phyloP scores from a whole-genome alignment of 2,113 vertebrate genomes.

The Cnemophilus loriae region DNA sequence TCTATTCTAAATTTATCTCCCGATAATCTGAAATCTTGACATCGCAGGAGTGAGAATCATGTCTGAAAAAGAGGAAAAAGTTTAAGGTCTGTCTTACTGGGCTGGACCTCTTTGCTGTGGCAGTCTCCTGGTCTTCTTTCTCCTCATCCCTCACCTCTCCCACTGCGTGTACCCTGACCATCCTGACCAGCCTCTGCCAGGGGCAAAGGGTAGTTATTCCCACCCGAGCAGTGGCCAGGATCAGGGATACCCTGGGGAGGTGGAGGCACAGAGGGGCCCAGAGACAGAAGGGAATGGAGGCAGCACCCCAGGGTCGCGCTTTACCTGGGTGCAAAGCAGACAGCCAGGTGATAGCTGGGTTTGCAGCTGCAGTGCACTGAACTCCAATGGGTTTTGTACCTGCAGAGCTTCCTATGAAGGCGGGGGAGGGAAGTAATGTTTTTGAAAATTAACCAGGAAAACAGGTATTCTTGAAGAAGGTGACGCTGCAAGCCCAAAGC shows the following conservation, averaged over 20 bases:
- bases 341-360: background rate
- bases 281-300: background rate
- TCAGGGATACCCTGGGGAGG: fast-evolving
- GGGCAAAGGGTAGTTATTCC: background rate
- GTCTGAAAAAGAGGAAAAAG: background rate
- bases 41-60: background rate
- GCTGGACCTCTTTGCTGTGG: background rate
- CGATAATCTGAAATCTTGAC: constrained; percentile 18
- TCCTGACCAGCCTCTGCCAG: background rate
- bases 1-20: constrained; percentile 25
- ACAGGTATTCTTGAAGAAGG: background rate
- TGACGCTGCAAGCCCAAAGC: background rate
- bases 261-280: background rate
- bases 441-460: background rate
- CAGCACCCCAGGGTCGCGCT: background rate
- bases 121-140: background rate
- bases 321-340: background rate
- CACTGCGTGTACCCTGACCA: fast-evolving
- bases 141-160: background rate
- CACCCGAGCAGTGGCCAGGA: fast-evolving
- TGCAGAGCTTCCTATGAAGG: background rate
- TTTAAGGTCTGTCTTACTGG: background rate
- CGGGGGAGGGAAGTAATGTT: fast-evolving
- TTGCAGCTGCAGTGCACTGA: background rate
- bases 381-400: background rate